phyloP scores from a whole-genome alignment of 1,140 invertebrate species.

The Procambarus virginalis region DNA sequence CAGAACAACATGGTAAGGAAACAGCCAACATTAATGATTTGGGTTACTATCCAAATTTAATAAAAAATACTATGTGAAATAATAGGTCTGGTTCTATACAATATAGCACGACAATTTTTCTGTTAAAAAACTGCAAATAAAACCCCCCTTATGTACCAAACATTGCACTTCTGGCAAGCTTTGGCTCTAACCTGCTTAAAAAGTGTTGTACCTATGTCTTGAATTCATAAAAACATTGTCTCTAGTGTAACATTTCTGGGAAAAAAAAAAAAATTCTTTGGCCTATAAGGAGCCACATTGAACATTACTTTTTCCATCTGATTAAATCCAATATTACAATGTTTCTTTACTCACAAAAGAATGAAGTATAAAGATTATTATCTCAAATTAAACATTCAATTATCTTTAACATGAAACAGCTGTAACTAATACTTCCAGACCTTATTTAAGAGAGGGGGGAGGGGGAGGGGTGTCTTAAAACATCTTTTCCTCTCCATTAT shows the following conservation, averaged over 20 bases:
- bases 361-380: neutral
- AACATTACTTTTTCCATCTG: neutral
- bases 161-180: neutral
- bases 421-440: neutral
- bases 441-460: neutral
- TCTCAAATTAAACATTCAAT: neutral
- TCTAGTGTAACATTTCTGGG: neutral
- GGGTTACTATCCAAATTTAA: neutral
- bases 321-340: neutral
- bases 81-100: neutral
- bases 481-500: neutral
- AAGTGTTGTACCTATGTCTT: slow-evolving; percentile 11
- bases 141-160: no score
- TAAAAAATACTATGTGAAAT: neutral
- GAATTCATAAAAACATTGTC: slow-evolving; percentile 14
- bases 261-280: neutral
- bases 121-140: neutral
- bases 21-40: neutral
- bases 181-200: slow-evolving; percentile 19
- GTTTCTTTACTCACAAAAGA: neutral
- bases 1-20: neutral
- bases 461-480: neutral
- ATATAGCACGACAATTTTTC: neutral
- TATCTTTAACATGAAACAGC: neutral
- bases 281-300: neutral